phyloP scores from a whole-genome alignment of 2,888 invertebrate species.

The Eilema depressum region DNA sequence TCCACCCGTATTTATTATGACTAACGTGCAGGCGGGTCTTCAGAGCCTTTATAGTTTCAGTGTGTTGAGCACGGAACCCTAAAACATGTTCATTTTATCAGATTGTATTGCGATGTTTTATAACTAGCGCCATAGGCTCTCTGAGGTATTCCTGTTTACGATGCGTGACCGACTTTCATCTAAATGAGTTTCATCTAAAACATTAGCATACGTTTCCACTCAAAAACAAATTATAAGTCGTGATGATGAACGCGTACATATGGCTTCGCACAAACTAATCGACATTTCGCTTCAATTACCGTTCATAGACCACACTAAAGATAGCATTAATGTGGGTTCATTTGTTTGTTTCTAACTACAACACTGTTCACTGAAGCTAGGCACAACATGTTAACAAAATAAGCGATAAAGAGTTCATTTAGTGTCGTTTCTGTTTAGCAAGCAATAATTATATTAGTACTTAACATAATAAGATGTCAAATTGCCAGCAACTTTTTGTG shows the following conservation, averaged over 20 bases:
- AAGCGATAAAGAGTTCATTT: background rate
- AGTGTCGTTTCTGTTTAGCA: background rate
- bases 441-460: background rate
- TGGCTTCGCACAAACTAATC: conserved; percentile 29
- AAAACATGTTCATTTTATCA: background rate
- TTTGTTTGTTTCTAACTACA: no score
- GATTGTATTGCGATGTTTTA: background rate
- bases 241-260: conserved; percentile 23
- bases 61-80: background rate
- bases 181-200: background rate
- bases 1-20: background rate
- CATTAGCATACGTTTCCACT: conserved; percentile 3
- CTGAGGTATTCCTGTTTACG: background rate
- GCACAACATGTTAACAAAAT: background rate
- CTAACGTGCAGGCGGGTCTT: background rate
- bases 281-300: conserved; percentile 32
- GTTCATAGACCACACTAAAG: conserved; percentile 33
- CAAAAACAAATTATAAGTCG: background rate
- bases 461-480: background rate
- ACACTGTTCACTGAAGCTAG: background rate
- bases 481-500: background rate
- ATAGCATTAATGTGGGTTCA: conserved; percentile 36
- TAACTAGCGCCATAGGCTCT: background rate
- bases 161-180: background rate
- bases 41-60: background rate